Percentiles rank a stretch among this genome's conserved stretches.
Conservation (phyloP, 2,113 vertebrate genomes). For the Ctenomys sociabilis region DNA sequence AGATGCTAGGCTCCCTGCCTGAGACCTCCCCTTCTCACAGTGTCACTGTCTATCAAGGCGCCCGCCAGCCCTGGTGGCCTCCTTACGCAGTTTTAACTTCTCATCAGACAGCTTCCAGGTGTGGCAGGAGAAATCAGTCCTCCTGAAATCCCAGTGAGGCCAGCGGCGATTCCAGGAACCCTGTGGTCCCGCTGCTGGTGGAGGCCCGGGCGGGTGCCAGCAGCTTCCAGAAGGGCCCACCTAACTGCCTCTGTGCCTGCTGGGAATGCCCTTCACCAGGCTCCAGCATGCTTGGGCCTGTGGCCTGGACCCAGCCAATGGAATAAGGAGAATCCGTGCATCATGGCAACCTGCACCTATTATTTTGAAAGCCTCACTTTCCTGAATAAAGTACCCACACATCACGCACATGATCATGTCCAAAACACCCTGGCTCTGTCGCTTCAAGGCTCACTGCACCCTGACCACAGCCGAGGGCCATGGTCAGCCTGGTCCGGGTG, state of each 20-base stretch:
- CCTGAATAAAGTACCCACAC: conserved; percentile 58
- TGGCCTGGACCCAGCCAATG: background rate
- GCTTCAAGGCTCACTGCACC: conserved; percentile 21
- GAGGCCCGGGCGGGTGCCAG: background rate
- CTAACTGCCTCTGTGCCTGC: background rate
- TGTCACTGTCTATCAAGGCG: background rate
- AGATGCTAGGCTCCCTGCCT: background rate
- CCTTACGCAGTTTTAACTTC: background rate
- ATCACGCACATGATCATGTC: conserved; percentile 71
- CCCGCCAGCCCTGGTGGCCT: background rate
- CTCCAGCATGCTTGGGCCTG: background rate
- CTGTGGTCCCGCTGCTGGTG: background rate
- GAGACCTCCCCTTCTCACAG: background rate
- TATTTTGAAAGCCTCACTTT: conserved; percentile 38
- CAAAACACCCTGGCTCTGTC: conserved; percentile 47
- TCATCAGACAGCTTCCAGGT: background rate
- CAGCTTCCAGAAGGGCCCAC: background rate
- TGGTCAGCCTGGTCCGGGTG: conserved; percentile 54
- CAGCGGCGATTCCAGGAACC: too few species aligned
- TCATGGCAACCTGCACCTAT: conserved; percentile 40
- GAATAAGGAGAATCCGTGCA: conserved; percentile 41
- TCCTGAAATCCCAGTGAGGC: background rate
- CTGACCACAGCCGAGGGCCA: conserved; percentile 66
- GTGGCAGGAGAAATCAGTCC: background rate
- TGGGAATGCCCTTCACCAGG: background rate